Conservation (phyloP, 2,797 vertebrate species). For the Craterocephalus amniculus region DNA sequence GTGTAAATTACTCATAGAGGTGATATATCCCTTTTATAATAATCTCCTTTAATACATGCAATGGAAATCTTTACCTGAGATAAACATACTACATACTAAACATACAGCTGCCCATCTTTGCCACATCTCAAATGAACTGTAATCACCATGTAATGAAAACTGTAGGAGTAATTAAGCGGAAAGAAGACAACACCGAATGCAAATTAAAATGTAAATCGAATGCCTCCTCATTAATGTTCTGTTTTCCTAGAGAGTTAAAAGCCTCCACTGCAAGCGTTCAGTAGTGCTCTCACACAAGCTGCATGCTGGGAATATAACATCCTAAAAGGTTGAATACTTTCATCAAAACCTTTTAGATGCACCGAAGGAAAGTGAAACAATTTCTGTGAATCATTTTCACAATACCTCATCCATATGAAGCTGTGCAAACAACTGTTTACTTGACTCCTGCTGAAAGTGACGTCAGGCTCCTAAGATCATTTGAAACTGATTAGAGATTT, state of each 20-base stretch:
- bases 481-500: slow-evolving; percentile 70
- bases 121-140: not conserved
- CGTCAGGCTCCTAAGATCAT: slow-evolving; percentile 43
- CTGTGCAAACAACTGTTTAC: slow-evolving; percentile 38
- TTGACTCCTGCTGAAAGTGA: slow-evolving; percentile 52
- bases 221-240: not conserved
- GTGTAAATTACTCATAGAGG: not conserved
- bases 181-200: not conserved
- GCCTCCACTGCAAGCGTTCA: not conserved
- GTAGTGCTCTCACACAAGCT: not conserved
- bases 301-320: not conserved
- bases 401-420: slow-evolving; percentile 19
- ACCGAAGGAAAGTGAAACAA: slow-evolving; percentile 24
- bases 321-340: slow-evolving; percentile 17
- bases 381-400: slow-evolving; percentile 25
- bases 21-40: not conserved
- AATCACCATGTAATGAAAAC: not conserved
- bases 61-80: not conserved
- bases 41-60: not conserved
- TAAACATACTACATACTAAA: not conserved
- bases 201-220: not conserved
- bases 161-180: not conserved
- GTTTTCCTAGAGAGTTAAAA: slow-evolving; percentile 17
- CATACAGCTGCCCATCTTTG: not conserved
- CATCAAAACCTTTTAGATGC: not conserved